Evolutionary conservation across 2,888 invertebrate genomes (phyloP), one percentile per base, ranked within the genome.

Genomic region (Eledona agricola): DNA sequence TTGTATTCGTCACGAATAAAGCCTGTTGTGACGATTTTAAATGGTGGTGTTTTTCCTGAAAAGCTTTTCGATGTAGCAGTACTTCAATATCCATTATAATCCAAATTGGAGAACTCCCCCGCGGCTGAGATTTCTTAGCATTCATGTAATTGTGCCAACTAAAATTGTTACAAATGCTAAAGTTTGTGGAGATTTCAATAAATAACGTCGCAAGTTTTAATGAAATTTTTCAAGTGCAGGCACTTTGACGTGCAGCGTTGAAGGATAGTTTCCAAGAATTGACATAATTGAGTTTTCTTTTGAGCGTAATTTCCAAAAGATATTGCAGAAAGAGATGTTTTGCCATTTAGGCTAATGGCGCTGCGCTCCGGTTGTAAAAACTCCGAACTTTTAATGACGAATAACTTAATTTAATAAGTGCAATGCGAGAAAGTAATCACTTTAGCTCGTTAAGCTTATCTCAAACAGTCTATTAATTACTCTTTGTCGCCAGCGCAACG

Each of bases 51-150:
- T n/a, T n/a, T n/a, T n/a, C n/a, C n/a, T n/a, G n/a, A 9, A 42
- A 28, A 42, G 29, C 42, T 42, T 42, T 42, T 12, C 22, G 10
- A 20, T 42, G 31, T 40, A 13, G 29, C 13, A 29, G 29, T 42
- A 42, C 22, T 42, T 29, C 2, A 42, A 19, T 19, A 16, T 11
- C 38, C 17, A 15, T 25, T 38, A 38, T 38, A 38, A 37, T 22
- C n/a, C 17, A 34, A 19, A 12, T 35, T 37, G 3, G 12, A 16
- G 15, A 38, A 26, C 38, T 25, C n/a, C n/a, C n/a, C n/a, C n/a
- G n/a, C n/a, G n/a, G n/a, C n/a, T n/a, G n/a, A n/a, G n/a, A n/a
- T n/a, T n/a, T n/a, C n/a, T n/a, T n/a, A n/a, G n/a, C n/a, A n/a
- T n/a, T n/a, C 9, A 15, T 16, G 19, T 11, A 17, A 42, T 19